Conservation (phyloP, 2,797 vertebrate genomes). For the Taeniopygia guttata region DNA sequence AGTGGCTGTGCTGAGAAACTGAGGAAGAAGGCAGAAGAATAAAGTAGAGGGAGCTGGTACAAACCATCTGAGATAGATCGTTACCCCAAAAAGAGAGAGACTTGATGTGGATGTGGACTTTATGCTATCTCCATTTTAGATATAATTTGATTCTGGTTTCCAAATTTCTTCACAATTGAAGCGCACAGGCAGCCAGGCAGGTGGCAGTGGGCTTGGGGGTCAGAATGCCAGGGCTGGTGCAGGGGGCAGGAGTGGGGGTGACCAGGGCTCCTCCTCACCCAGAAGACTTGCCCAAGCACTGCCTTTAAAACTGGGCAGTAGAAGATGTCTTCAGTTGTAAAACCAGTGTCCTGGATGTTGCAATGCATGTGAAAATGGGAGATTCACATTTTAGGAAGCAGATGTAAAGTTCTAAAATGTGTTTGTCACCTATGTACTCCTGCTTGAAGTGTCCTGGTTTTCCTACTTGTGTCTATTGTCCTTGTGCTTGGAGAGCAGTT, state of each 20-base stretch:
- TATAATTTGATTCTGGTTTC: neutral
- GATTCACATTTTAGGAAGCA: neutral
- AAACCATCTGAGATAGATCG: neutral
- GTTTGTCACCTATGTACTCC: neutral
- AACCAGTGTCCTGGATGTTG: neutral
- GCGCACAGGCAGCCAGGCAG: neutral
- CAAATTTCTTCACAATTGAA: fast-evolving
- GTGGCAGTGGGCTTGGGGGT: neutral
- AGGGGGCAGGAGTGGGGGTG: neutral
- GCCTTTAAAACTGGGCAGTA: neutral
- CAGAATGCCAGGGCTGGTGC: neutral
- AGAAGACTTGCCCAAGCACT: neutral
- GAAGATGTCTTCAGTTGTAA: neutral
- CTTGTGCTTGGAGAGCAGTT: neutral
- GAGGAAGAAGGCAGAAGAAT: neutral
- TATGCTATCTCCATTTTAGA: neutral
- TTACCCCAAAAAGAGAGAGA: neutral
- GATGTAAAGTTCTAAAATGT: neutral
- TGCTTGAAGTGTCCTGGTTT: neutral
- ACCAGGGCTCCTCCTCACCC: neutral
- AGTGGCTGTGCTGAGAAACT: neutral
- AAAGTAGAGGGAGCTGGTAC: neutral
- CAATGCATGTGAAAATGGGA: fast-evolving
- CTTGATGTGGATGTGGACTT: neutral
- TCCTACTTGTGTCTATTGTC: neutral